Conservation (phyloP, 2,113 vertebrate species). For the Plectropomus leopardus region DNA sequence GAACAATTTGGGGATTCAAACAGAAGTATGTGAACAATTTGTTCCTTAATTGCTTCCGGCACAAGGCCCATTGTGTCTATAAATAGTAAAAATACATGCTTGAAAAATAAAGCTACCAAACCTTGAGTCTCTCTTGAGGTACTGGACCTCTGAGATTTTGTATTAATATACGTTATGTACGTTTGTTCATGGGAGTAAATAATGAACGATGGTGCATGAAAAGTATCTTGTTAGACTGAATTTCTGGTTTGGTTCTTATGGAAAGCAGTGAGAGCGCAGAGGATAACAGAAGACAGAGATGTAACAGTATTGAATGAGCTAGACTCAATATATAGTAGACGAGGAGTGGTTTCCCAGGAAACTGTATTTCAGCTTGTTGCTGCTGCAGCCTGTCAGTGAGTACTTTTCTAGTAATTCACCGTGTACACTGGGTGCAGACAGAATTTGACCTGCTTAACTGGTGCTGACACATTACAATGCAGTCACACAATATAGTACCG, state of each 20-base stretch:
- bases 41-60: no score
- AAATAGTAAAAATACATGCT: not conserved
- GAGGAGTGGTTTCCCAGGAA: constrained; percentile 57
- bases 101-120: not conserved
- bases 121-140: not conserved
- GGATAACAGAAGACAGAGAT: constrained; percentile 8
- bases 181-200: no score
- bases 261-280: not conserved
- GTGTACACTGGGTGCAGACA: constrained; percentile 7
- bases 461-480: constrained; percentile 17
- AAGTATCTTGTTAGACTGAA: not conserved
- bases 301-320: not conserved
- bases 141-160: not conserved
- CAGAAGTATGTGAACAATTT: no score
- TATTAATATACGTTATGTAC: no score
- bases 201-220: not conserved
- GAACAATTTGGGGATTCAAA: no score
- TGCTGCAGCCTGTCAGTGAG: constrained; percentile 23
- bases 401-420: constrained; percentile 41
- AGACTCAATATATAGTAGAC: constrained; percentile 9
- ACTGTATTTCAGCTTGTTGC: constrained; percentile 26
- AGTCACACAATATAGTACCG: not conserved
- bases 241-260: constrained; percentile 7
- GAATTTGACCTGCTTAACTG: constrained; percentile 34
- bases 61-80: not conserved